Percentiles rank a stretch among this genome's conserved stretches.
These are phyloP conservation scores for Aphelocoma coerulescens DNA, from an alignment of 2,113 vertebrate genomes.

Conservation along the genomic window DNA sequence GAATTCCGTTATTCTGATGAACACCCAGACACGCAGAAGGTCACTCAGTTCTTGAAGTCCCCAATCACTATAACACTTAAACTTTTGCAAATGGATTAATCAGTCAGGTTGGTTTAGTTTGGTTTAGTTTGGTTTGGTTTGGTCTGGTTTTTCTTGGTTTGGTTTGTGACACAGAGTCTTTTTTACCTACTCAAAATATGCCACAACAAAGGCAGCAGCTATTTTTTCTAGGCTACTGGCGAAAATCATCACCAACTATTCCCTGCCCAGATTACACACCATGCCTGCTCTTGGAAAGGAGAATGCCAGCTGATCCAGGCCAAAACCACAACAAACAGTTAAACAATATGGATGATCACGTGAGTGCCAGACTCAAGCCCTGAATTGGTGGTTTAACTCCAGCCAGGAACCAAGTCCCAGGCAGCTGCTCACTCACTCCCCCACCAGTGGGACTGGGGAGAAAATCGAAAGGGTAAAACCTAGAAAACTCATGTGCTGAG, in stretches of 20 bases:
- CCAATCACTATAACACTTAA: background rate
- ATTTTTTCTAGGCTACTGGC: background rate
- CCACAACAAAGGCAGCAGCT: background rate
- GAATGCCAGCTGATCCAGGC: background rate
- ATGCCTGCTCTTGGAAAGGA: background rate
- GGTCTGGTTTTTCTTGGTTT: background rate
- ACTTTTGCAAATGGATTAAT: background rate
- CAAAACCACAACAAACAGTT: background rate
- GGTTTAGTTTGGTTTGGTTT: background rate
- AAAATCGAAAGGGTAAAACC: background rate
- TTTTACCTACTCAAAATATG: background rate
- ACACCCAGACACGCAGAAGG: background rate
- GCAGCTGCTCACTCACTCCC: background rate
- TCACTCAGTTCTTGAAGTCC: background rate
- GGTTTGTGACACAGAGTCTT: background rate
- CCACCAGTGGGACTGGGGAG: background rate
- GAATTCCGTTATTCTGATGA: background rate
- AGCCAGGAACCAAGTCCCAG: background rate
- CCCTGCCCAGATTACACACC: accelerated
- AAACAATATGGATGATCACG: background rate
- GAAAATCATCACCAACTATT: background rate
- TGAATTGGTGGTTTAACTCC: background rate
- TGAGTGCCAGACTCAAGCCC: background rate
- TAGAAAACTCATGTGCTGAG: background rate
- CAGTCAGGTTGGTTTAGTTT: background rate